phyloP scores from a whole-genome alignment of 1,140 invertebrate species.

The Ganaspis sp. region DNA sequence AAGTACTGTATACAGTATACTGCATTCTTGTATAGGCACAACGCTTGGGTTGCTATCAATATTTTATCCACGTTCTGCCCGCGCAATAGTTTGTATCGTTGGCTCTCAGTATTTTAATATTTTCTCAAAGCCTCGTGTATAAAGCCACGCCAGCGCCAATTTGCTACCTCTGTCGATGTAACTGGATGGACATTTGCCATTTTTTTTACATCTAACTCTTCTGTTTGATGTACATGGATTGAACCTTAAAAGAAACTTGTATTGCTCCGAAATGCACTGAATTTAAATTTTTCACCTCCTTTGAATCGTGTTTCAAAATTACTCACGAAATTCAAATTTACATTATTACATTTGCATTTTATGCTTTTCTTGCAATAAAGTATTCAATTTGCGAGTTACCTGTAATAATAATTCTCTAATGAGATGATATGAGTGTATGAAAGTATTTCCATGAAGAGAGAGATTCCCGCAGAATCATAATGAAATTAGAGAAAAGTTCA shows the following conservation, averaged over 20 bases:
- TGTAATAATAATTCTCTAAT: background rate
- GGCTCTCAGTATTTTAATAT: conserved; percentile 47
- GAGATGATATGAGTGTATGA: background rate
- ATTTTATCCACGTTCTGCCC: conserved; percentile 43
- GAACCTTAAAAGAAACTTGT: background rate
- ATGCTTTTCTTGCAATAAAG: background rate
- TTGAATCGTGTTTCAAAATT: background rate
- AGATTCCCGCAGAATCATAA: too few species aligned
- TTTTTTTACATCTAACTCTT: background rate
- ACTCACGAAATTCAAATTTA: background rate
- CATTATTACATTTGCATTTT: background rate
- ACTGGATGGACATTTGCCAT: background rate
- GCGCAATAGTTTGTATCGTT: conserved; percentile 41
- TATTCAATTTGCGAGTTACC: background rate
- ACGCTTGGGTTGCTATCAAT: conserved; percentile 39
- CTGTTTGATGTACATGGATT: background rate
- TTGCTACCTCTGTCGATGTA: conserved; percentile 31
- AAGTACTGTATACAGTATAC: background rate
- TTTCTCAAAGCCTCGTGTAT: conserved; percentile 36
- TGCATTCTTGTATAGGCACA: conserved; percentile 7
- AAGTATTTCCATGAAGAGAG: background rate
- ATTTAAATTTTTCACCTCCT: background rate
- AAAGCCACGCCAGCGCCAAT: conserved; percentile 45
- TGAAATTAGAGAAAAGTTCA: too few species aligned
- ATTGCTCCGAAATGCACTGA: background rate